Percentiles rank a stretch among this genome's conserved stretches.
These are phyloP conservation scores for Caenorhabditis inopinata DNA, from an alignment of 1,140 invertebrate genomes.

Conservation along the genomic window DNA sequence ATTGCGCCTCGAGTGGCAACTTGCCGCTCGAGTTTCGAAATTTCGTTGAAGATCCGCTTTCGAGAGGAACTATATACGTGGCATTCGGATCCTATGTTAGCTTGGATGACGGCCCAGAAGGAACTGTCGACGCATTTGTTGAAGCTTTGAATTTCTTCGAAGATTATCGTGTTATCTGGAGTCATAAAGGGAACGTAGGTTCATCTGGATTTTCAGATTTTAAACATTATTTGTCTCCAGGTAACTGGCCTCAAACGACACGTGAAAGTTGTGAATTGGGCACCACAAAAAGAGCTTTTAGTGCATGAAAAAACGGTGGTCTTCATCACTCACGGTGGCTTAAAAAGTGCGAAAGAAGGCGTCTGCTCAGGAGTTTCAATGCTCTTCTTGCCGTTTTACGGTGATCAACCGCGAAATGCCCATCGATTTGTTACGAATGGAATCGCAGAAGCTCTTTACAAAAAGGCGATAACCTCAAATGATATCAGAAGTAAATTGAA, in stretches of 20 bases:
- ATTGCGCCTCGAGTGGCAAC: not conserved
- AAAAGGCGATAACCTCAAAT: not conserved
- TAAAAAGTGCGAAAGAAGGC: conserved; percentile 43
- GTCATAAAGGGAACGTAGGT: conserved; percentile 17
- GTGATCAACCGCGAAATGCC: conserved; percentile 34
- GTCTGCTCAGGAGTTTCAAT: conserved; percentile 24
- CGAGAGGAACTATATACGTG: conserved; percentile 51
- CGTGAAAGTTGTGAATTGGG: conserved; percentile 31
- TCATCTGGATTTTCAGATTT: not conserved
- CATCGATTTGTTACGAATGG: conserved; percentile 15
- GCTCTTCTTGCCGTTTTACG: conserved; percentile 40
- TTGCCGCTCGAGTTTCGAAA: conserved; percentile 27
- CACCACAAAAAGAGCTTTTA: conserved; percentile 40
- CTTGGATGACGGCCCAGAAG: conserved; percentile 45
- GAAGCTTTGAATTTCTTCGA: conserved; percentile 41
- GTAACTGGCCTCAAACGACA: not conserved
- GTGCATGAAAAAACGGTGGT: conserved; percentile 37
- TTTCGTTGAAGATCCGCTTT: conserved; percentile 50
- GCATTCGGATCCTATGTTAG: conserved; percentile 48
- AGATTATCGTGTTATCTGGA: conserved; percentile 48
- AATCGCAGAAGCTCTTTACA: conserved; percentile 32
- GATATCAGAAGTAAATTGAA: conserved; percentile 9
- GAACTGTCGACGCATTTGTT: conserved; percentile 41
- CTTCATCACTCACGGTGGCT: conserved; percentile 40
- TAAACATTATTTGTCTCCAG: not conserved